Base-by-base conservation (phyloP, 2,797 vertebrate genomes). In the Hyperoplus immaculatus region DNA sequence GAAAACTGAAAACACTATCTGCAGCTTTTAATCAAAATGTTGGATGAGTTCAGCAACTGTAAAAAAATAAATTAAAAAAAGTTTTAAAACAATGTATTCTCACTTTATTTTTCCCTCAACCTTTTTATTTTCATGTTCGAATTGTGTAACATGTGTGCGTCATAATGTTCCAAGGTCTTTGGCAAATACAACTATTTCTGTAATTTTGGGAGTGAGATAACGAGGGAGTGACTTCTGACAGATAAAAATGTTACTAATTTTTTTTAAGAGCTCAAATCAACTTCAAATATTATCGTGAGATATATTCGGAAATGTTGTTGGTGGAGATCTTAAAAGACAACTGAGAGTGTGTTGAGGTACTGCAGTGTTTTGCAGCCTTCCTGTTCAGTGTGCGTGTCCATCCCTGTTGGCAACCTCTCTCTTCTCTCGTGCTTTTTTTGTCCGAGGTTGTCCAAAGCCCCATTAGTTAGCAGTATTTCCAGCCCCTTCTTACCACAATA, bases 391-490 rank as follows among this genome's bases (percentile, higher is more conserved):
- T 46, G 60, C 6, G 42, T 67, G 45, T 70, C 60, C 53, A 1
- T 54, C 57, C 68, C 39, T n/a, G 18, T 43, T 62, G 59, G 74
- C 55, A 70, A 50, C 54, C 58, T 73, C 68, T 66, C 38, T 60
- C 14, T 61, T 63, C 50, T 68, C 59, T 75, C 51, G 38, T 15
- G 18, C 59, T 29, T 29, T 59, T 51, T 72, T 55, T 71, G 56
- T 65, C 50, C 75, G 56, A 53, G 60, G 64, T 53, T 51, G n/a
- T 57, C 41, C 29, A 29, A 21, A 53, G 5, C 60, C 4, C 29
- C 18, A 15, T 59, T 42, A 69, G 42, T 77, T 29, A 66, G 39
- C 56, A 36, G 49, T 55, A 62, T 73, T 85, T 77, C 38, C 61
- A 51, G 12, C 29, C 64, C 39, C 10, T 68, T 42, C 29, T 74